Base-by-base conservation (phyloP, 2,797 vertebrate genomes). In the Karalla daura region DNA sequence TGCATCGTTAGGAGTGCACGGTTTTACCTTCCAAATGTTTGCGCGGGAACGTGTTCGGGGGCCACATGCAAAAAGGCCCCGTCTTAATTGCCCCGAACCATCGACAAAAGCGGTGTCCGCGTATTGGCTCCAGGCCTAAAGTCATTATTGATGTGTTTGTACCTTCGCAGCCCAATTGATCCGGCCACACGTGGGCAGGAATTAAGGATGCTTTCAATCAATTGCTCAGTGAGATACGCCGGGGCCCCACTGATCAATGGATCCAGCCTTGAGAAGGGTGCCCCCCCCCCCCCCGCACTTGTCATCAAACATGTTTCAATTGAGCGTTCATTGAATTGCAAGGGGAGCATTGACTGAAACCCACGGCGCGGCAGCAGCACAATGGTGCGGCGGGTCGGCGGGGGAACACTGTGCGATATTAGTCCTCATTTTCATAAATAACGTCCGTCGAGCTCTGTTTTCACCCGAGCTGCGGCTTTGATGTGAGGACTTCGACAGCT, bases 401-500 rank as follows among this genome's bases (percentile, higher is more conserved):
- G 41, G 39, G 66, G 64, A 61, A 54, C 44, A 17, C n/a, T 36
- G 30, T 24, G 23, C 58, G 36, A 76, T 39, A 15, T 64, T 47
- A 24, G 40, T 46, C 45, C 30, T 69, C 33, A 40, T 71, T 75
- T 78, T 81, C 40, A 69, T 70, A 30, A 81, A 76, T 62, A 74
- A 52, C 35, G 63, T 70, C 62, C 10, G 0, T 21, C 25, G 46
- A 70, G 30, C 63, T 81, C 17, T 65, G 20, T 83, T 86, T 30
- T 84, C 72, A 56, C 28, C 43, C 21, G 45, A 33, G 71, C 28
- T 33, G 27, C 20, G 0, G 53, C 86, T 91, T 88, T 93, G 86
- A 91, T 84, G 78, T 81, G 60, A 73, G 80, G 63, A 55, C 80
- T 78, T 68, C 79, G 52, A 77, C 76, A 41, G 79, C 85, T 83